phyloP scores from a whole-genome alignment of 2,888 invertebrate genomes.

The Lithosia quadra region DNA sequence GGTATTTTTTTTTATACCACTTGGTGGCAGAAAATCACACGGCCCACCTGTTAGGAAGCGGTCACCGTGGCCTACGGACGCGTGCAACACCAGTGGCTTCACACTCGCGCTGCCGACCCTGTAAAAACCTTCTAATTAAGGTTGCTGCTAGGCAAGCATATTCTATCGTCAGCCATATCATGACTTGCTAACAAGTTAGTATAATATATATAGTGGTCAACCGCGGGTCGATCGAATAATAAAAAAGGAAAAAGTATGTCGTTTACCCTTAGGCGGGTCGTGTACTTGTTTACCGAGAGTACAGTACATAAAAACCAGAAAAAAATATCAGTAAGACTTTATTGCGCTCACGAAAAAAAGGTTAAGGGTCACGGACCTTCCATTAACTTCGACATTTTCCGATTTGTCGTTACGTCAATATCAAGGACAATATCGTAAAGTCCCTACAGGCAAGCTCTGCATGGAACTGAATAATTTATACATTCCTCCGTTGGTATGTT shows the following conservation, averaged over 20 bases:
- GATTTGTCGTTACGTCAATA: conserved; percentile 12
- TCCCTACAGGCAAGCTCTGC: background rate
- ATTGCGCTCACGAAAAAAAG: background rate
- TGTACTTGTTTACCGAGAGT: background rate
- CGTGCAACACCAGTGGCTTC: no score
- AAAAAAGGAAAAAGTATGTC: background rate
- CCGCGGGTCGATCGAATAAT: background rate
- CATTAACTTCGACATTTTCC: background rate
- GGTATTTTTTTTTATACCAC: no score
- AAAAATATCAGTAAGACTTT: background rate
- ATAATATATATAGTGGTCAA: background rate
- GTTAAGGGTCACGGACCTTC: conserved; percentile 10
- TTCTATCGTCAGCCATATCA: background rate
- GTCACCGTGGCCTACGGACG: no score
- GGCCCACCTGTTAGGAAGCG: no score
- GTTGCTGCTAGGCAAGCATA: background rate
- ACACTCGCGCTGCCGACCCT: no score
- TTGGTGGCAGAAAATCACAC: no score
- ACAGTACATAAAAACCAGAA: background rate
- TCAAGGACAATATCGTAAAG: conserved; percentile 17
- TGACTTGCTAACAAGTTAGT: no score
- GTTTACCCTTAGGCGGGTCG: background rate
- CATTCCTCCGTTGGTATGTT: background rate
- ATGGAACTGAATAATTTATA: conserved; percentile 13
- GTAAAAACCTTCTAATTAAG: no score